These are phyloP conservation scores for Acrobasis consociella DNA, from an alignment of 2,888 invertebrate genomes.

Conservation along the genomic window DNA sequence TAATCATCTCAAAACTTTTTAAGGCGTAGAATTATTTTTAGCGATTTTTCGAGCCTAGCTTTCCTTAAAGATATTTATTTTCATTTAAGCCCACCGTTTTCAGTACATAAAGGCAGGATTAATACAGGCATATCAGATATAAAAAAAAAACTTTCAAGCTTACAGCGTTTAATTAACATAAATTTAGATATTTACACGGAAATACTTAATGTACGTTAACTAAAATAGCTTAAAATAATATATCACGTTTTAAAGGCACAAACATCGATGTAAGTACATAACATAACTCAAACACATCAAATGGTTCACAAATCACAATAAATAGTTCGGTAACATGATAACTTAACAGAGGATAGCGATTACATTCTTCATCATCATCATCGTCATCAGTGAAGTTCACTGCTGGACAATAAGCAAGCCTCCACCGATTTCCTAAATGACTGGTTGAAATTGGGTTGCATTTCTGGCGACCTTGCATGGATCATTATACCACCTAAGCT, in stretches of 20 bases:
- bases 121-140: background rate
- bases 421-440: too few relatives aligned
- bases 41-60: too few relatives aligned
- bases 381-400: background rate
- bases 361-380: background rate
- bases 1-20: too few relatives aligned
- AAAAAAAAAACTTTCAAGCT: slow-evolving; percentile 27
- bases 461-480: too few relatives aligned
- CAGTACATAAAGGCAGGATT: too few relatives aligned
- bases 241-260: slow-evolving; percentile 56
- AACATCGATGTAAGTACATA: slow-evolving; percentile 53
- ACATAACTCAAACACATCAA: slow-evolving; percentile 21
- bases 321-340: slow-evolving; percentile 56
- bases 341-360: background rate
- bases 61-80: too few relatives aligned
- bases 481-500: too few relatives aligned
- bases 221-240: slow-evolving; percentile 39
- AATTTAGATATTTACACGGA: slow-evolving; percentile 34
- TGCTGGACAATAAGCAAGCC: too few relatives aligned
- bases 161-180: slow-evolving; percentile 32
- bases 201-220: slow-evolving; percentile 27
- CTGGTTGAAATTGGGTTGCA: too few relatives aligned
- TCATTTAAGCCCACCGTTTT: too few relatives aligned
- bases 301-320: slow-evolving; percentile 51
- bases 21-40: too few relatives aligned